Evolutionary conservation across 1,140 invertebrate species (phyloP).

Genomic region (Calliopsis andreniformis): DNA sequence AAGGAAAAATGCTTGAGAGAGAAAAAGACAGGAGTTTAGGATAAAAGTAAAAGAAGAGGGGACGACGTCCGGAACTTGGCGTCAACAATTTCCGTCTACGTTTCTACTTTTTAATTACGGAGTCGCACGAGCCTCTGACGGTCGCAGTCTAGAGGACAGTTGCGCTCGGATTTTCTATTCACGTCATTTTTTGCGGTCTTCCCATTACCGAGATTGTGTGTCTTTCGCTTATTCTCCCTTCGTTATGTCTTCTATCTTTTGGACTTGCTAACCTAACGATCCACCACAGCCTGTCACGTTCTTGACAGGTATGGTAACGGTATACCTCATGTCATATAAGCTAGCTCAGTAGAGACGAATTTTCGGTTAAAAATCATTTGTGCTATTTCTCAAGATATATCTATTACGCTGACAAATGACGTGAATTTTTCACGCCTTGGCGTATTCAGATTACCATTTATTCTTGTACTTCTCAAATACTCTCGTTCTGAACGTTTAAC

Average conservation of each 20-base stretch:
- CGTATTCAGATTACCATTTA: too few relatives aligned
- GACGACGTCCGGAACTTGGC: conserved; percentile 62
- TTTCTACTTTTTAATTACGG: conserved; percentile 73
- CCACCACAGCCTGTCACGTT: neutral
- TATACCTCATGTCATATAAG: too few relatives aligned
- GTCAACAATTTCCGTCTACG: conserved; percentile 71
- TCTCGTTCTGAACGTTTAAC: too few relatives aligned
- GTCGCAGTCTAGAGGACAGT: conserved; percentile 30
- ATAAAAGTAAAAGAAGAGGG: conserved; percentile 11
- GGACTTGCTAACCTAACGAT: conserved; percentile 48
- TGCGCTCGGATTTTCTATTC: conserved; percentile 39
- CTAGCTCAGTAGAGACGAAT: neutral
- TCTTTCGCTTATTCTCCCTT: conserved; percentile 61
- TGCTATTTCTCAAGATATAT: neutral
- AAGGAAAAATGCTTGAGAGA: too few relatives aligned
- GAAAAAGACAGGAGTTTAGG: neutral
- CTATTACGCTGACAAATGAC: too few relatives aligned
- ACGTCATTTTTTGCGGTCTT: conserved; percentile 61
- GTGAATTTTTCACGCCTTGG: too few relatives aligned
- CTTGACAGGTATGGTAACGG: neutral
- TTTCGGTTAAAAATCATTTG: neutral
- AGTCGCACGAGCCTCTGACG: conserved; percentile 37
- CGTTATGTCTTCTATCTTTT: conserved; percentile 54
- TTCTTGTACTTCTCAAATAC: too few relatives aligned
- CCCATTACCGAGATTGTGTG: conserved; percentile 65